Evolutionary conservation across 30 jellyfish, hydroid and myxozoan genomes (phyloP).

Genomic region (Catostylus mosaicus): DNA sequence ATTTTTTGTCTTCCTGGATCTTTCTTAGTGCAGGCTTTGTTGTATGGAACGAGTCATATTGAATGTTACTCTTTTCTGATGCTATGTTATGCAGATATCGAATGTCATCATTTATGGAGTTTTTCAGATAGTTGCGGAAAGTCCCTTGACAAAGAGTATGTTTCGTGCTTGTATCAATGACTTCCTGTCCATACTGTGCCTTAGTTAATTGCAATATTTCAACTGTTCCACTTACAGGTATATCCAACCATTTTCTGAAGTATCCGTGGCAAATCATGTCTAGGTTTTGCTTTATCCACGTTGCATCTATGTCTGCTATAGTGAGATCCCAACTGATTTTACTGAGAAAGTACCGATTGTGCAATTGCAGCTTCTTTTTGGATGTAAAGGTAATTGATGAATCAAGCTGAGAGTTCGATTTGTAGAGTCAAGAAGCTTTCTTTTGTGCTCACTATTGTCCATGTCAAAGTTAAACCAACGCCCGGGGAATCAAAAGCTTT

Average conservation of each 20-base stretch:
- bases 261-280: no score
- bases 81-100: constrained; percentile 1
- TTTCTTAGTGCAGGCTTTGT: constrained; percentile 21
- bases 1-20: constrained; percentile 14
- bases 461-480: background rate
- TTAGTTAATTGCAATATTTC: no score
- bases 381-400: background rate
- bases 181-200: no score
- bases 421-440: background rate
- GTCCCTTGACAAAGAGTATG: no score
- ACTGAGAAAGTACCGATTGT: background rate
- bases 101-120: constrained; percentile 21
- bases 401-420: background rate
- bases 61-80: constrained; percentile 17
- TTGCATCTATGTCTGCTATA: background rate
- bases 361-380: background rate
- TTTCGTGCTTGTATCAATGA: no score
- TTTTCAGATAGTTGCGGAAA: constrained; percentile 18
- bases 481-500: background rate
- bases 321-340: background rate
- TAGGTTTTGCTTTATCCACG: background rate
- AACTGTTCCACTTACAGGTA: constrained; percentile 7
- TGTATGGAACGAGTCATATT: constrained; percentile 23
- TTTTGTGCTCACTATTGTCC: background rate
- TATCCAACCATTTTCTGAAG: background rate